Conservation (phyloP, 2,797 vertebrate species). For the Cetoscarus ocellatus region DNA sequence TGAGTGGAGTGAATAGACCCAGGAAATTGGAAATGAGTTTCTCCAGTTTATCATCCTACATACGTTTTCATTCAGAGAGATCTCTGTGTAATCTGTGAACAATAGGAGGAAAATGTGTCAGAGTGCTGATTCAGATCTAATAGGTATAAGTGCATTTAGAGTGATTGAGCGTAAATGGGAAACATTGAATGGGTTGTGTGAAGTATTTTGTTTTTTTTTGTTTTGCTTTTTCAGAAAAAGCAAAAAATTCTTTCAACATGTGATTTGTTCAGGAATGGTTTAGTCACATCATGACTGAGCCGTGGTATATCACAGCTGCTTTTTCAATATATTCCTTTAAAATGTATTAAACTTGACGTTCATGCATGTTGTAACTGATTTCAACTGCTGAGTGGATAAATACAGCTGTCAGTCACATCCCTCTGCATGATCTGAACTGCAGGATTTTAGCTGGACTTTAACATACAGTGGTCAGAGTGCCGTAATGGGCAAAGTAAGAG, state of each 20-base stretch:
- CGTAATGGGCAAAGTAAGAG: background rate
- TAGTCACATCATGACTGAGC: background rate
- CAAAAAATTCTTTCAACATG: background rate
- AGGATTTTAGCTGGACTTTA: too few relatives aligned
- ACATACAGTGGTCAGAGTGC: background rate
- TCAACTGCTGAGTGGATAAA: conserved; percentile 1
- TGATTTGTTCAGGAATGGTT: background rate
- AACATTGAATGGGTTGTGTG: background rate
- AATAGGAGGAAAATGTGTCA: conserved; percentile 33
- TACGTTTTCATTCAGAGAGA: conserved; percentile 21
- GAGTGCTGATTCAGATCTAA: conserved; percentile 17
- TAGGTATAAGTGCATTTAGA: conserved; percentile 15
- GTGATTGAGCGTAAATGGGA: conserved; percentile 4
- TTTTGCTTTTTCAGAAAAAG: background rate
- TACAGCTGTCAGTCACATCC: background rate
- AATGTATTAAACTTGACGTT: background rate
- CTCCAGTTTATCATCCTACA: conserved; percentile 17
- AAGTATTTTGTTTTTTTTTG: conserved; percentile 13
- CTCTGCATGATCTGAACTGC: background rate
- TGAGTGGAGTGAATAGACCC: conserved; percentile 28
- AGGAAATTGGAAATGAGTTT: conserved; percentile 54
- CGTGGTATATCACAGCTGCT: background rate
- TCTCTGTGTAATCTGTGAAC: conserved; percentile 30
- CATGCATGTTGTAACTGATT: conserved; percentile 5
- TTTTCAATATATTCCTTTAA: background rate